phyloP scores from a whole-genome alignment of 1,140 invertebrate species.

The Lethocerus indicus region DNA sequence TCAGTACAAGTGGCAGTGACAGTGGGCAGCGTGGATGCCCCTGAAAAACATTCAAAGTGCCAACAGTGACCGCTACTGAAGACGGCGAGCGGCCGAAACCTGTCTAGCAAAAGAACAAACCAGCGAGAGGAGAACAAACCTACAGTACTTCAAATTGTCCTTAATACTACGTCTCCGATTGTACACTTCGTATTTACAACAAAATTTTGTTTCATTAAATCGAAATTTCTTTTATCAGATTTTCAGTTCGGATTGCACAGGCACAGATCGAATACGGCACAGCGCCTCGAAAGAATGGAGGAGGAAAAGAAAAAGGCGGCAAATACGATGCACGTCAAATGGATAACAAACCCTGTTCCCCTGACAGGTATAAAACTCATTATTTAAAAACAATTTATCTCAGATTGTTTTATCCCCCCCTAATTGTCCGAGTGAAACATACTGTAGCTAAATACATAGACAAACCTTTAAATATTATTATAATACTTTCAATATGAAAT shows the following conservation, averaged over 20 bases:
- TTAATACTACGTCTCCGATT: no score
- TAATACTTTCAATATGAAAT: no score
- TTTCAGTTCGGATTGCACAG: constrained; percentile 55
- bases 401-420: neutral
- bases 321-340: constrained; percentile 62
- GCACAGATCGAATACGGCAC: constrained; percentile 72
- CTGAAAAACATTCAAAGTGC: no score
- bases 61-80: no score
- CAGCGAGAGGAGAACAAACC: no score
- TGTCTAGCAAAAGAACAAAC: no score
- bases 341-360: constrained; percentile 30
- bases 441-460: no score
- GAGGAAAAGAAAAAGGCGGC: constrained; percentile 62
- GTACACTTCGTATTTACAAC: neutral
- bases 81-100: no score
- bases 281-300: constrained; percentile 76
- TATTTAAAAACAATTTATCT: neutral
- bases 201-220: neutral
- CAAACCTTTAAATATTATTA: no score
- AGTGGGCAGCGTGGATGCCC: no score
- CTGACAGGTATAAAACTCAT: constrained; percentile 11
- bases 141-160: no score
- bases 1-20: no score
- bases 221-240: constrained; percentile 26
- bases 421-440: neutral